phyloP scores from a whole-genome alignment of 1,140 invertebrate species.

The Notospermus geniculatus region DNA sequence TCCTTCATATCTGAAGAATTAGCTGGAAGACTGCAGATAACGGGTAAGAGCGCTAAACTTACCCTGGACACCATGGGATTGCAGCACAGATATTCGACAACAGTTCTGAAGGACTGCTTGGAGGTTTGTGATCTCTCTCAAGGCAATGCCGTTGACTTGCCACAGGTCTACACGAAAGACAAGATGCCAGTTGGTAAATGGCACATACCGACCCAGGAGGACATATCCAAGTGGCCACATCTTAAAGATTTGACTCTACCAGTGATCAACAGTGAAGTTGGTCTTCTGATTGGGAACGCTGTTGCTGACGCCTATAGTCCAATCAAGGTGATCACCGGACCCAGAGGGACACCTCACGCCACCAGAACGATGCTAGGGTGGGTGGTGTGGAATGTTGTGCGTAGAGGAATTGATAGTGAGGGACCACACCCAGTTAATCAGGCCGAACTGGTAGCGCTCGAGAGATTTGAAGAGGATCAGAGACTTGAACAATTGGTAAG shows the following conservation, averaged over 20 bases:
- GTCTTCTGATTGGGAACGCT: neutral
- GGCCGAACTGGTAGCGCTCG: too few species aligned
- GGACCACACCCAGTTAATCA: too few species aligned
- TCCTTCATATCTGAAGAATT: neutral
- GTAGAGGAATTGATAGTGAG: too few species aligned
- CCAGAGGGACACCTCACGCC: neutral
- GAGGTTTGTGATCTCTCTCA: neutral
- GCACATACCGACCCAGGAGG: conserved; percentile 4
- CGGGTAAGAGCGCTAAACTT: neutral
- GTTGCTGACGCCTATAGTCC: conserved; percentile 1
- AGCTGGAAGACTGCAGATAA: neutral
- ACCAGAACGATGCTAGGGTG: neutral
- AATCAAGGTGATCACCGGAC: neutral
- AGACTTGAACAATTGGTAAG: conserved; percentile 17
- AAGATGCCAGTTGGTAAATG: neutral
- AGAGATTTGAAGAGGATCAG: conserved; percentile 1
- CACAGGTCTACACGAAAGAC: neutral
- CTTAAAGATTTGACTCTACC: neutral
- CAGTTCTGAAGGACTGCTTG: neutral
- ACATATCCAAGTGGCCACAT: neutral
- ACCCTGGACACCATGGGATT: neutral
- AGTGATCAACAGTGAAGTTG: neutral
- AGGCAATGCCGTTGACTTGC: neutral
- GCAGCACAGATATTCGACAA: neutral
- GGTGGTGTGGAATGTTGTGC: neutral